A percentile compares a stretch with the other conserved stretches of the same genome.
Conservation (phyloP, 2,888 invertebrate genomes). For the Cabera pusaria region DNA sequence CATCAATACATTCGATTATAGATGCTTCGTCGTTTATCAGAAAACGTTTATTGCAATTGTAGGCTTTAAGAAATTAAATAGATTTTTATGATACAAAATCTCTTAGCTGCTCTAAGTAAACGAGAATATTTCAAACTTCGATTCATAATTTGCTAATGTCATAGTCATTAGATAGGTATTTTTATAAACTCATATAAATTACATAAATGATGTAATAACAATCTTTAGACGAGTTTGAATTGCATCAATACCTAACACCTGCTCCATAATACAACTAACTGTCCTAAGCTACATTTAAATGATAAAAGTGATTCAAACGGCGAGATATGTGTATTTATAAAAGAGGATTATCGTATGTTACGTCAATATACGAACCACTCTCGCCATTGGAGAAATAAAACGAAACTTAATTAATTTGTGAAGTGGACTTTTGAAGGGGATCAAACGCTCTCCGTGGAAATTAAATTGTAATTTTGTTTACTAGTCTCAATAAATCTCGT, state of each 20-base stretch:
- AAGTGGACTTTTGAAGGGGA: conserved; percentile 34
- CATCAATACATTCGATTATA: too few relatives aligned
- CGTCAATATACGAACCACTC: conserved; percentile 20
- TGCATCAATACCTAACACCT: conserved; percentile 5
- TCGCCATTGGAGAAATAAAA: conserved; percentile 29
- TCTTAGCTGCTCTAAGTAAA: too few relatives aligned
- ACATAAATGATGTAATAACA: too few relatives aligned
- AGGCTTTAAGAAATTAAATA: too few relatives aligned
- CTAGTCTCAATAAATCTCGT: conserved; percentile 31
- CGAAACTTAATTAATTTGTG: conserved; percentile 30
- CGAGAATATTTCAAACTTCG: too few relatives aligned
- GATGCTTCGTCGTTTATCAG: too few relatives aligned
- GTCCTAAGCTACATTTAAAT: conserved; percentile 6
- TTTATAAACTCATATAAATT: too few relatives aligned
- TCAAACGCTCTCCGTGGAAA: conserved; percentile 31
- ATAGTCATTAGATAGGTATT: too few relatives aligned
- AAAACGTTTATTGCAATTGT: too few relatives aligned
- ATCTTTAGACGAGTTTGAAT: too few relatives aligned
- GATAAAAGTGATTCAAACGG: conserved; percentile 11
- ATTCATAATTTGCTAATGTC: too few relatives aligned
- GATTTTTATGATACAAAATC: too few relatives aligned
- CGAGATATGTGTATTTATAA: conserved; percentile 7
- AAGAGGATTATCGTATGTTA: conserved; percentile 15
- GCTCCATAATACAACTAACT: neutral
- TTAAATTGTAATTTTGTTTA: conserved; percentile 36